Percentiles rank a stretch among this genome's conserved stretches.
Evolutionary conservation across 2,797 vertebrate genomes (phyloP).

Genomic region (Rhabdophis nuchalis): DNA sequence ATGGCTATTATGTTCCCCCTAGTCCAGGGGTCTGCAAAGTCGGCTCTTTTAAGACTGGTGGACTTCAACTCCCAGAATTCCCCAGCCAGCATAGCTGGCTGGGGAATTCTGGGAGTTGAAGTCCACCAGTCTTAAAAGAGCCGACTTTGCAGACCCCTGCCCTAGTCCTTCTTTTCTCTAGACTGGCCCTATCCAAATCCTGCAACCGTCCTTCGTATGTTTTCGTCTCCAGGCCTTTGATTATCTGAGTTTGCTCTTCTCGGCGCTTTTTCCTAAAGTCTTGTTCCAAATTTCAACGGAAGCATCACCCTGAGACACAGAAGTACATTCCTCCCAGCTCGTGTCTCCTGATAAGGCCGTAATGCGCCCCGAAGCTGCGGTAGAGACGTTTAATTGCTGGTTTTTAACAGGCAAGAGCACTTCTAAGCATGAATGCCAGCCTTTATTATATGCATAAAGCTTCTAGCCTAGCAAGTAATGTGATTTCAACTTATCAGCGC

Average conservation of each 20-base stretch:
- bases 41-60: too few species aligned
- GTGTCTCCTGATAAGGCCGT: background rate
- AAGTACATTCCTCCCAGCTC: background rate
- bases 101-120: too few species aligned
- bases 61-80: too few species aligned
- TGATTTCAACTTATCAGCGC: slow-evolving; percentile 1
- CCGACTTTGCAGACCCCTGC: too few species aligned
- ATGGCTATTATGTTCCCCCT: too few species aligned
- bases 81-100: too few species aligned
- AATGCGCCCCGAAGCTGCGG: background rate
- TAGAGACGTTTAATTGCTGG: background rate
- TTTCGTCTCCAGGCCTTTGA: background rate
- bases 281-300: background rate
- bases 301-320: background rate
- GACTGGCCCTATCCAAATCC: rapidly evolving
- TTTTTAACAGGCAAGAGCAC: background rate
- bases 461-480: background rate
- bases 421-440: background rate
- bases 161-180: background rate
- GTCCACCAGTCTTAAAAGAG: too few species aligned
- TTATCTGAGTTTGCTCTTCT: background rate
- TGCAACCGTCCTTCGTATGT: rapidly evolving
- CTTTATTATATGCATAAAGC: slow-evolving; percentile 13
- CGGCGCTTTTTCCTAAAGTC: background rate
- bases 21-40: too few species aligned